Percentiles rank a stretch among this genome's conserved stretches.
Evolutionary conservation across 2,888 invertebrate species (phyloP).

Genomic region (Melipona beecheii): DNA sequence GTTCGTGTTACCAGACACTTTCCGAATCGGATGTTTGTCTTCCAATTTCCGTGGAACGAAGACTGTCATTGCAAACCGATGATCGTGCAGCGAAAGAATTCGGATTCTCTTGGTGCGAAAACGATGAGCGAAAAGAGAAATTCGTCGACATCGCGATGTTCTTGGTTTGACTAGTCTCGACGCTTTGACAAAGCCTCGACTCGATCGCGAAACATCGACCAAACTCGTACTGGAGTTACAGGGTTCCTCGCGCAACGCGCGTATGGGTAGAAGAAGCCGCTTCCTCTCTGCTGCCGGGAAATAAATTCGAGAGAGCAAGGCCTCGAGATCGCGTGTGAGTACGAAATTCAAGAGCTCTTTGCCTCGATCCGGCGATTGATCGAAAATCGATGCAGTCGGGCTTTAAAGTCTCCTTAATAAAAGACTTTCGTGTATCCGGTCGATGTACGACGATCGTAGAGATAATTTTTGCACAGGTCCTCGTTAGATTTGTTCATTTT

Average conservation of each 20-base stretch:
- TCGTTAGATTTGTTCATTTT: neutral
- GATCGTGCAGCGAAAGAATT: neutral
- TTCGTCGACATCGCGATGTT: neutral
- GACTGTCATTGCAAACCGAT: no score
- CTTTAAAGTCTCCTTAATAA: neutral
- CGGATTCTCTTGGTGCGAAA: neutral
- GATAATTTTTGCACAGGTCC: neutral
- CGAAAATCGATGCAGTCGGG: neutral
- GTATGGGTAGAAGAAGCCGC: neutral
- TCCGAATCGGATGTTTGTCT: no score
- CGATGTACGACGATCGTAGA: neutral
- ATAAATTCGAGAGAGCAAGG: neutral
- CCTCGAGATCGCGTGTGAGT: neutral
- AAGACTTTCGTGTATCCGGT: neutral
- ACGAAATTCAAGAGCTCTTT: neutral
- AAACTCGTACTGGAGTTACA: constrained; percentile 21
- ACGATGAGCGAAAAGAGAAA: neutral
- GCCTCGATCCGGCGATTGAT: neutral
- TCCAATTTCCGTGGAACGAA: no score
- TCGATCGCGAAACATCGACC: constrained; percentile 25
- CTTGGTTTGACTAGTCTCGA: constrained; percentile 14
- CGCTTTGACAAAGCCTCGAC: neutral
- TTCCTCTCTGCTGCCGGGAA: neutral
- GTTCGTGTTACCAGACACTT: no score
- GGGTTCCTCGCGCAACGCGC: neutral